phyloP scores from a whole-genome alignment of 2,113 vertebrate genomes.

The Sapayoa aenigma region DNA sequence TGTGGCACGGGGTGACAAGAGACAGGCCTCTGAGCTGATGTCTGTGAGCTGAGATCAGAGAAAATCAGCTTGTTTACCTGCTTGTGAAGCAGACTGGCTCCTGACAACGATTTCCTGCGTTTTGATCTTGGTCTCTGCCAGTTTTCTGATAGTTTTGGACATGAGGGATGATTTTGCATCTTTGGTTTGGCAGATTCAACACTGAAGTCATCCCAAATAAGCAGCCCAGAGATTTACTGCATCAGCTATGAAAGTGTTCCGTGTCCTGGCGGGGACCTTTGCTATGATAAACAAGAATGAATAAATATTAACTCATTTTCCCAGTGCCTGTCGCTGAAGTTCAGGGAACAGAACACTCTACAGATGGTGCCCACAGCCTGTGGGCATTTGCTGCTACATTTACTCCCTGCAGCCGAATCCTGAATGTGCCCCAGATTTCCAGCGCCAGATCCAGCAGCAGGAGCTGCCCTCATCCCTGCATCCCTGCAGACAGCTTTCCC shows the following conservation, averaged over 20 bases:
- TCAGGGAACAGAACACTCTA: not conserved
- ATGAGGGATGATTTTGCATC: not conserved
- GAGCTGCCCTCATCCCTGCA: not conserved
- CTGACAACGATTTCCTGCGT: conserved; percentile 2
- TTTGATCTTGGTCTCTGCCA: conserved; percentile 17
- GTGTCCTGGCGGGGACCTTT: not conserved
- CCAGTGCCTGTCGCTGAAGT: not conserved
- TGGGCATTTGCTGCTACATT: not conserved
- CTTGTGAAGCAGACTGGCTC: conserved; percentile 4
- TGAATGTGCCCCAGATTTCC: not conserved
- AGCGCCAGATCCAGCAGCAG: not conserved
- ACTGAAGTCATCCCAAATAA: conserved; percentile 6
- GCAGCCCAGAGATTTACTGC: not conserved
- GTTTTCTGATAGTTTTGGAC: conserved; percentile 9
- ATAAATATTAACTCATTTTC: not conserved
- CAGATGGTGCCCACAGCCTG: not conserved
- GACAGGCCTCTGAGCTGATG: not conserved
- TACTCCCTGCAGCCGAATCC: not conserved
- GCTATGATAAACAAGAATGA: not conserved
- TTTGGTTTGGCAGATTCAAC: not conserved
- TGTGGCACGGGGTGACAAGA: not conserved
- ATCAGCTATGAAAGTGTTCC: not conserved
- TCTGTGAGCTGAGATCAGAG: not conserved
- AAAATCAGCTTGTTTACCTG: conserved; percentile 33
- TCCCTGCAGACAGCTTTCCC: not conserved